phyloP scores from a whole-genome alignment of 2,797 vertebrate genomes.

The Tolypeutes matacus region DNA sequence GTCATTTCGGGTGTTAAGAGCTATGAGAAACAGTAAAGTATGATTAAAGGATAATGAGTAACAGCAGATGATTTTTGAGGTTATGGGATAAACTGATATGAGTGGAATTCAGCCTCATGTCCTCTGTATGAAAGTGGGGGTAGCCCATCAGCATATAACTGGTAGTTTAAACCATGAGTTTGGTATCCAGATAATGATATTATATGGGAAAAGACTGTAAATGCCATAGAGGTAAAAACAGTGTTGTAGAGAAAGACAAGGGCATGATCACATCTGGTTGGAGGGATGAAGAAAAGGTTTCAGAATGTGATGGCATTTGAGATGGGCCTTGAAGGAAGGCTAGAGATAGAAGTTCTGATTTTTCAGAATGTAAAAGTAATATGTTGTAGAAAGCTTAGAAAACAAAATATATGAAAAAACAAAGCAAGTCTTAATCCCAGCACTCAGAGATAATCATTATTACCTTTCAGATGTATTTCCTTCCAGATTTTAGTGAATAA shows the following conservation, averaged over 20 bases:
- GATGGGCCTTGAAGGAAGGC: neutral
- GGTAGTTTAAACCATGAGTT: conserved; percentile 29
- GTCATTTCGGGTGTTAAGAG: neutral
- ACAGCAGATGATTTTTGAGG: neutral
- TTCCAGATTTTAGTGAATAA: conserved; percentile 70
- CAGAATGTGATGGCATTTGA: neutral
- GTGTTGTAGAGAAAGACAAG: neutral
- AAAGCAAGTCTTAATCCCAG: conserved; percentile 56
- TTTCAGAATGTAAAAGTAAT: conserved; percentile 50
- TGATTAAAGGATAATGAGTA: neutral
- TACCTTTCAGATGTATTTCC: conserved; percentile 67
- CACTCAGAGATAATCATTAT: conserved; percentile 54
- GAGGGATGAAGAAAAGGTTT: conserved; percentile 34
- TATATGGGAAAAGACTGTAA: neutral
- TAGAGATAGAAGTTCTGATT: conserved; percentile 52
- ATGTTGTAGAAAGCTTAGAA: conserved; percentile 39
- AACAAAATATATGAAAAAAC: conserved; percentile 15
- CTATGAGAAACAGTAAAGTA: conserved; percentile 25
- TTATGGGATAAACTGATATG: neutral
- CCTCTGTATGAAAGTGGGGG: conserved; percentile 10
- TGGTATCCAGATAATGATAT: neutral
- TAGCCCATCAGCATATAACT: neutral
- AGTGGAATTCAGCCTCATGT: conserved; percentile 23
- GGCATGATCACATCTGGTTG: neutral
- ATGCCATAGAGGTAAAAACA: neutral